Evolutionary conservation across 2,888 invertebrate genomes (phyloP).

Genomic region (Rhyacophila evoluta): DNA sequence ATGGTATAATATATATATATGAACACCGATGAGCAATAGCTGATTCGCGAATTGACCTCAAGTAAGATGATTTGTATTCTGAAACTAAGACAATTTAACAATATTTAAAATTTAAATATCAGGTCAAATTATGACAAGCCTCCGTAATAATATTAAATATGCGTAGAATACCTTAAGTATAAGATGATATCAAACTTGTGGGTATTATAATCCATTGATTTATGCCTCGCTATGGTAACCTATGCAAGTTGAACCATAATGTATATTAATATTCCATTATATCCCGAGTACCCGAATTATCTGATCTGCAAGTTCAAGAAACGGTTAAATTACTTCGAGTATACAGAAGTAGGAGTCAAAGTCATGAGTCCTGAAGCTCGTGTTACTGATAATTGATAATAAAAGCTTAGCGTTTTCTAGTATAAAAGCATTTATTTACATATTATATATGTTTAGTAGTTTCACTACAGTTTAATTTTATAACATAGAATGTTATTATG

Average conservation of each 20-base stretch:
- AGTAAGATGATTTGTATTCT: too few species aligned
- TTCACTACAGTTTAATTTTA: too few species aligned
- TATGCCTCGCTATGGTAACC: background rate
- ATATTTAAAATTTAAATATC: too few species aligned
- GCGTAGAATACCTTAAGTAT: background rate
- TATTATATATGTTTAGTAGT: too few species aligned
- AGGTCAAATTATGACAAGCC: too few species aligned
- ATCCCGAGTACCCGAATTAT: constrained; percentile 45
- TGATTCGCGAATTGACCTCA: too few species aligned
- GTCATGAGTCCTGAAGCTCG: background rate
- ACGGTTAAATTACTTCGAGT: constrained; percentile 53
- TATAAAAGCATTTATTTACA: background rate
- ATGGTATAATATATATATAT: too few species aligned
- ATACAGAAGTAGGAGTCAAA: constrained; percentile 30
- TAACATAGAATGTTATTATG: too few species aligned
- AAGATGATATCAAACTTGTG: background rate
- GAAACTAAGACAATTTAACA: too few species aligned
- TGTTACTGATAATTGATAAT: constrained; percentile 21
- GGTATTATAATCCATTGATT: constrained; percentile 6
- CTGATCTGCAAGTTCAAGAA: constrained; percentile 52
- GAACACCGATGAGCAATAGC: too few species aligned
- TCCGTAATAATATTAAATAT: too few species aligned
- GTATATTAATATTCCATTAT: constrained; percentile 45
- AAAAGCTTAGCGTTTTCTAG: background rate
- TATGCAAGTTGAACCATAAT: constrained; percentile 8